Evolutionary conservation across 2,888 invertebrate genomes (phyloP), one percentile per base, ranked within the genome.

Genomic region (Acanthosoma haemorrhoidale): DNA sequence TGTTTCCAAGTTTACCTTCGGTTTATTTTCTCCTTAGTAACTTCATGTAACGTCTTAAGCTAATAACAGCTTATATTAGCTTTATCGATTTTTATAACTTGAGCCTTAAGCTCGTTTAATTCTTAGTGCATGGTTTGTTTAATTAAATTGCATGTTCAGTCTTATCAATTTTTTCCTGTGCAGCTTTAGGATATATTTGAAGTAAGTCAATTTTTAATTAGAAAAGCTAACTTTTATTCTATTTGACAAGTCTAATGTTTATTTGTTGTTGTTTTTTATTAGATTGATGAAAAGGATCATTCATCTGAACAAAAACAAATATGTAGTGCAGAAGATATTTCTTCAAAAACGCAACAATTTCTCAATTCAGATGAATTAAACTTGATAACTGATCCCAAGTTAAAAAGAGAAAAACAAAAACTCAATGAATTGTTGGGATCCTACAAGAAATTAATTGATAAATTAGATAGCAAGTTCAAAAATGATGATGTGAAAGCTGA

Each of bases 401-500:
- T 73, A 13, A 73, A 71, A 64, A 58, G 38, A 9, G 72, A 73
- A 31, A 67, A 57, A 34, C 57, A 68, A 16, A 71, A 68, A 60
- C 51, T 73, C 15, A 38, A 51, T 29, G 73, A 72, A 38, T 64
- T 73, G 11, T 31, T 73, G 5, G 59, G 67, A 4, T 73, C 73
- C 3, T 73, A 73, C 38, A 73, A 72, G 36, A 72, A 71, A 38
- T 43, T 73, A 25, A 66, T 68, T 34, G 66, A 69, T 15, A 36
- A 70, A 25, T 68, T 73, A 43, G 71, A 68, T 34, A 51, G 29
- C 16, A 73, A 73, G 58, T 70, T 60, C 41, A 60, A 25, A 16
- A 60, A 70, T 36, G 41, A 60, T 25, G 67, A 63, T 36, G 25
- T 71, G 3, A 57, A 68, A 29, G 38, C 61, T n/a, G 67, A 60